Conservation (phyloP, 2,113 vertebrate species). For the Rhinolophus ferrumequinum region DNA sequence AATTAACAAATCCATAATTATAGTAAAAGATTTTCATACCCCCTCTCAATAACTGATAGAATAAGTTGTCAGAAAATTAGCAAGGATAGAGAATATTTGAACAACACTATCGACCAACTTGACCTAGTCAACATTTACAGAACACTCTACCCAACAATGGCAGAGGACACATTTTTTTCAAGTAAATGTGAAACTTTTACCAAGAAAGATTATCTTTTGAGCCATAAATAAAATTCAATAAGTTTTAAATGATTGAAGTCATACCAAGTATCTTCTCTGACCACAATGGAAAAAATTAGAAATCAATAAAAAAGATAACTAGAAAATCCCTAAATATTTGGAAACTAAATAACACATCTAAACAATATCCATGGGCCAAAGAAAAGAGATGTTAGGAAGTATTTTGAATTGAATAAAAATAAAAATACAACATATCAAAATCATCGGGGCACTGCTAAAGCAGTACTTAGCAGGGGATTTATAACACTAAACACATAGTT, state of each 20-base stretch:
- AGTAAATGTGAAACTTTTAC: background rate
- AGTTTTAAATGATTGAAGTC: background rate
- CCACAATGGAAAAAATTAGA: slow-evolving; percentile 6
- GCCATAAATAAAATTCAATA: background rate
- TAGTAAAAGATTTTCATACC: background rate
- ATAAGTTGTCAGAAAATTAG: background rate
- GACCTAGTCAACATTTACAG: background rate
- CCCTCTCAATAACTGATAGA: background rate
- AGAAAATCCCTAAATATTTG: slow-evolving; percentile 15
- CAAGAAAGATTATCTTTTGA: background rate
- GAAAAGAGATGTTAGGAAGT: slow-evolving; percentile 27
- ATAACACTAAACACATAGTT: background rate
- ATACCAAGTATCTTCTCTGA: background rate
- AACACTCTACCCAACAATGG: background rate
- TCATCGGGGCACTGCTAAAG: background rate
- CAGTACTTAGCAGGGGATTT: background rate
- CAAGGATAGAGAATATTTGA: background rate
- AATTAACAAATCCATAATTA: background rate
- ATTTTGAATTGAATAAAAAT: background rate
- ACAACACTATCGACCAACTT: background rate
- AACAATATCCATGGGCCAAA: background rate
- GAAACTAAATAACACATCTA: slow-evolving; percentile 15
- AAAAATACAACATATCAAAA: slow-evolving; percentile 10
- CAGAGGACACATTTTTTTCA: background rate
- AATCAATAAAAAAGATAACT: background rate